A percentile compares a stretch with the other conserved stretches of the same genome.
phyloP scores from a whole-genome alignment of 2,113 vertebrate species.

The Phoxinus phoxinus region DNA sequence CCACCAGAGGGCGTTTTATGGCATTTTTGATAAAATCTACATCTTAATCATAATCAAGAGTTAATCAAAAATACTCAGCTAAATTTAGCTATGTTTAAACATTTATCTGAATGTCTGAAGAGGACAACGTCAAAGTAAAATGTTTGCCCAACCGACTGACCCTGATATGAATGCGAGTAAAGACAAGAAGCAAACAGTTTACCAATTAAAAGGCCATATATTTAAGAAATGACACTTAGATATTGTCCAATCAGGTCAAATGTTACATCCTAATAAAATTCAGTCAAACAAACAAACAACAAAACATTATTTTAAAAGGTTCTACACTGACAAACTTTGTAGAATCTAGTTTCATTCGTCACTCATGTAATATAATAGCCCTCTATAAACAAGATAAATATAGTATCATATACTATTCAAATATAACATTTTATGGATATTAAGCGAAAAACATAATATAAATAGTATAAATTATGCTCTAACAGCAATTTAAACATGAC shows the following conservation, averaged over 20 bases:
- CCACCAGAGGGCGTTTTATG: not conserved
- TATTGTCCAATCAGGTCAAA: not conserved
- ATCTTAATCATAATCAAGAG: not conserved
- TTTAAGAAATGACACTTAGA: not conserved
- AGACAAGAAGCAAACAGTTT: not conserved
- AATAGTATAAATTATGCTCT: conserved; percentile 39
- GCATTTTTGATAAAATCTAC: not conserved
- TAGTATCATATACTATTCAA: conserved; percentile 24
- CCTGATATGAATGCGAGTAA: not conserved
- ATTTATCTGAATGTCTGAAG: not conserved
- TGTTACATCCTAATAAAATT: not conserved
- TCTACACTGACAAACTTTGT: not conserved
- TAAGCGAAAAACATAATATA: conserved; percentile 8
- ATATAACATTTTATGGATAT: not conserved
- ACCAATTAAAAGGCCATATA: conserved; percentile 6
- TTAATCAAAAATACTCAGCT: not conserved
- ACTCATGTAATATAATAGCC: conserved; percentile 17
- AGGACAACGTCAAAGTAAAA: not conserved
- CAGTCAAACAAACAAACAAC: not conserved
- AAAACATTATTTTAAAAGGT: not conserved
- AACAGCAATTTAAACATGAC: not conserved
- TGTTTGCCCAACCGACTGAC: not conserved
- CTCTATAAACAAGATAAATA: conserved; percentile 31
- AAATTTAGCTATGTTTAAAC: not conserved
- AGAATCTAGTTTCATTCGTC: conserved; percentile 3